phyloP scores from a whole-genome alignment of 1,140 invertebrate genomes.

The Bathynomus jamesi region DNA sequence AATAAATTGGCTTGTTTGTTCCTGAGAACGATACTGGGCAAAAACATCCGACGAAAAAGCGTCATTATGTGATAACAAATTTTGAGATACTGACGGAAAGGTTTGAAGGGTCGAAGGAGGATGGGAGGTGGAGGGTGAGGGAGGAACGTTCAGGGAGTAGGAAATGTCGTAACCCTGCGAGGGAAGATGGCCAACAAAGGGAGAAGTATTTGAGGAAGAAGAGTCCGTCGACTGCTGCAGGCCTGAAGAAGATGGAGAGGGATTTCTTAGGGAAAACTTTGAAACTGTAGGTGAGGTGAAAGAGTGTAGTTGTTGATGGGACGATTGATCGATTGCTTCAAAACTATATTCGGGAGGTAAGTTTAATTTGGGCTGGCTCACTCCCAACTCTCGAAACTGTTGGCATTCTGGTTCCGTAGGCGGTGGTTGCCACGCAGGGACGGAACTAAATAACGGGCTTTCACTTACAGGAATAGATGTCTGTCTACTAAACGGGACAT shows the following conservation, averaged over 20 bases:
- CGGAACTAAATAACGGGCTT: not conserved
- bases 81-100: not conserved
- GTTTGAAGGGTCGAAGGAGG: not conserved
- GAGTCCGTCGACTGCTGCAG: not conserved
- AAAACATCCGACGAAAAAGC: not conserved
- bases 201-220: not conserved
- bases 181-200: not conserved
- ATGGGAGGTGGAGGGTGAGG: not conserved
- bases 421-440: not conserved
- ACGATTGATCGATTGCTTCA: not conserved
- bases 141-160: not conserved
- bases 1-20: not conserved
- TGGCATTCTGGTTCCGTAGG: not conserved
- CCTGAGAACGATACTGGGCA: not conserved
- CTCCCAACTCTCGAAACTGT: too few species aligned
- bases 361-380: too few species aligned
- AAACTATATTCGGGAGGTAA: too few species aligned
- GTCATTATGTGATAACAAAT: not conserved
- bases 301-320: not conserved
- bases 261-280: not conserved
- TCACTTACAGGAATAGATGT: not conserved
- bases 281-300: not conserved
- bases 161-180: not conserved
- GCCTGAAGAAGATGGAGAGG: not conserved
- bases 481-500: not conserved